Evolutionary conservation across 2,797 vertebrate species (phyloP).

Genomic region (Euphonia xanthogaster): DNA sequence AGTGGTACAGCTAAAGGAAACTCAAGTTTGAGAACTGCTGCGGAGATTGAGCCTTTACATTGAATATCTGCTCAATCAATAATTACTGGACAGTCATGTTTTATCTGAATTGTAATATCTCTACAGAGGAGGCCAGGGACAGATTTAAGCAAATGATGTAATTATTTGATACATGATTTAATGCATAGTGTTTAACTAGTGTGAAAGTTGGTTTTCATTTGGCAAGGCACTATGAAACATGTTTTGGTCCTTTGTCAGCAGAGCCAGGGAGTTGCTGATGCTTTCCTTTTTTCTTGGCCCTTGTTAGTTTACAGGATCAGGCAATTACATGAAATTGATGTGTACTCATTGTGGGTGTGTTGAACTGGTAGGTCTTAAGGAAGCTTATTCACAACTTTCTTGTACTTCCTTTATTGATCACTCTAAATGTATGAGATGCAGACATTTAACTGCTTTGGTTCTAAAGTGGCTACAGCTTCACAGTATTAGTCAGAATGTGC

Average conservation of each 20-base stretch:
- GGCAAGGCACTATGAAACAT: background rate
- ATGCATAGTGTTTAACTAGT: background rate
- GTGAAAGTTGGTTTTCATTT: background rate
- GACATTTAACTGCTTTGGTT: slow-evolving; percentile 58
- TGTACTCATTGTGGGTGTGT: slow-evolving; percentile 35
- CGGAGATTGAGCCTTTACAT: background rate
- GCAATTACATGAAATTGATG: slow-evolving; percentile 65
- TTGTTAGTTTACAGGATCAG: slow-evolving; percentile 61
- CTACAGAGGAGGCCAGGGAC: background rate
- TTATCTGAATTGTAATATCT: slow-evolving; percentile 21
- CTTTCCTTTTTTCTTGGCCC: slow-evolving; percentile 58
- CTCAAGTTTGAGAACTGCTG: background rate
- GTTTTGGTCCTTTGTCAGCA: slow-evolving; percentile 21
- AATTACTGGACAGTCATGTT: slow-evolving; percentile 8
- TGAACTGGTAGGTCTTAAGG: slow-evolving; percentile 46
- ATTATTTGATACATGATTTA: slow-evolving; percentile 40
- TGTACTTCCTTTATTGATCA: slow-evolving; percentile 65
- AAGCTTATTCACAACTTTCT: slow-evolving; percentile 68
- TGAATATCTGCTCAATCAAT: background rate
- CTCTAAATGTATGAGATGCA: slow-evolving; percentile 46
- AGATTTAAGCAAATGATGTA: slow-evolving; percentile 8
- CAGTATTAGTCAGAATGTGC: slow-evolving; percentile 19
- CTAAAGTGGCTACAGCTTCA: slow-evolving; percentile 28
- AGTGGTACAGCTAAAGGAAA: background rate
- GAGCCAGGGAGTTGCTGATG: slow-evolving; percentile 39